These are phyloP conservation scores for Melanostigma gelatinosum DNA, from an alignment of 2,113 vertebrate genomes.

Conservation along the genomic window DNA sequence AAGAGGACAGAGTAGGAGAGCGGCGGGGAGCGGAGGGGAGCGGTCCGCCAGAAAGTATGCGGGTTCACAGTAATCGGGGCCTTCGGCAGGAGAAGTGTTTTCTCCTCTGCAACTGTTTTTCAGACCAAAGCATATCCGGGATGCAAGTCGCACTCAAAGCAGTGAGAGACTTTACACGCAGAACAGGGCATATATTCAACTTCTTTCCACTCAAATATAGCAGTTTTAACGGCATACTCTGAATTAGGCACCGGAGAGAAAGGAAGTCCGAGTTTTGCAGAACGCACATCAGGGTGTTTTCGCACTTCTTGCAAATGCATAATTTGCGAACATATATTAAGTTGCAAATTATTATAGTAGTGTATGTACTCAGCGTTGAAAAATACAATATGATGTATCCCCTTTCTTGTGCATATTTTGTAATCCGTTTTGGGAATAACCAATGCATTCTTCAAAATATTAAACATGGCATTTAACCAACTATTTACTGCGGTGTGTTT, in stretches of 20 bases:
- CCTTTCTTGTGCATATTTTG: constrained; percentile 77
- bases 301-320: constrained; percentile 62
- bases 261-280: constrained; percentile 17
- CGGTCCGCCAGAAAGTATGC: constrained; percentile 43
- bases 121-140: constrained; percentile 50
- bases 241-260: constrained; percentile 9
- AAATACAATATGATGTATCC: constrained; percentile 61
- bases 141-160: constrained; percentile 28
- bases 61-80: constrained; percentile 28
- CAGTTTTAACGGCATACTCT: constrained; percentile 5
- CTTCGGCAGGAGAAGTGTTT: constrained; percentile 48
- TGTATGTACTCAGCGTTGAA: constrained; percentile 74
- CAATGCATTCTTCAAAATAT: constrained; percentile 74
- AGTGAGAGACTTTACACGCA: constrained; percentile 23
- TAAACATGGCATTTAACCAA: constrained; percentile 81
- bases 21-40: constrained; percentile 26
- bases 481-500: constrained; percentile 29
- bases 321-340: constrained; percentile 62
- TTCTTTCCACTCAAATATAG: constrained; percentile 34
- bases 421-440: constrained; percentile 79
- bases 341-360: constrained; percentile 59
- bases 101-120: constrained; percentile 51
- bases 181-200: constrained; percentile 23
- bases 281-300: constrained; percentile 23
- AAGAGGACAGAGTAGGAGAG: constrained; percentile 27